Evolutionary conservation across 1,140 invertebrate species (phyloP).

Genomic region (Zeugodacus cucurbitae): DNA sequence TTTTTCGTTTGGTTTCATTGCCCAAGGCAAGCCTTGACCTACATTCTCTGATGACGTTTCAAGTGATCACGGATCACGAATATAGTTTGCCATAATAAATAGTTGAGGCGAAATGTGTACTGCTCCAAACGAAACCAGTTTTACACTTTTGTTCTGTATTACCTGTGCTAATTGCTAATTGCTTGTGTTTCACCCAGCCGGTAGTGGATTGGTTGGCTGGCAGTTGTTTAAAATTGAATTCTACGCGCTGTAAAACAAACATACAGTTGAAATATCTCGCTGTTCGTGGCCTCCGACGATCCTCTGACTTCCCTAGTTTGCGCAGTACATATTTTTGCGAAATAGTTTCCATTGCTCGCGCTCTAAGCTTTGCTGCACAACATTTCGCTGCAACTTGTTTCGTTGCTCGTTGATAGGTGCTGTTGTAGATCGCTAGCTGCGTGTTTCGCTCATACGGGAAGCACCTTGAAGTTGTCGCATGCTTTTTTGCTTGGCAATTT

Average conservation of each 20-base stretch:
- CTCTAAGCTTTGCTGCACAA: not conserved
- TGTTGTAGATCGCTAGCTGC: not conserved
- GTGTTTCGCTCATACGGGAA: slow-evolving; percentile 52
- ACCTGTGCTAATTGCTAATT: not conserved
- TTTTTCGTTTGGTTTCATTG: not conserved
- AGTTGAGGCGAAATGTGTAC: slow-evolving; percentile 6
- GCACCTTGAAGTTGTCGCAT: slow-evolving; percentile 55
- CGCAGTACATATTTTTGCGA: not conserved
- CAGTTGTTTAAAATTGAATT: not conserved
- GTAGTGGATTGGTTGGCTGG: not conserved
- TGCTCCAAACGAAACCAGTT: slow-evolving; percentile 27
- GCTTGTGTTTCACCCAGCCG: slow-evolving; percentile 1
- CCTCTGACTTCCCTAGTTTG: not conserved
- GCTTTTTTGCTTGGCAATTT: slow-evolving; percentile 28
- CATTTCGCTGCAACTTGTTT: slow-evolving; percentile 22
- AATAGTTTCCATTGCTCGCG: not conserved
- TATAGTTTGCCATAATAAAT: not conserved
- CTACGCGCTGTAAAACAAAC: not conserved
- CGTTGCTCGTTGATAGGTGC: slow-evolving; percentile 18
- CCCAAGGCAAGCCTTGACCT: slow-evolving; percentile 24
- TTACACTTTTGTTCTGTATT: slow-evolving; percentile 7
- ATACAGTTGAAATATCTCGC: not conserved
- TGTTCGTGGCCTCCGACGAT: not conserved
- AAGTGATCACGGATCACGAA: slow-evolving; percentile 11
- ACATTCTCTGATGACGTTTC: slow-evolving; percentile 1